Base-by-base conservation (phyloP, 2,113 vertebrate species). In the Trochalopteron elliotii region DNA sequence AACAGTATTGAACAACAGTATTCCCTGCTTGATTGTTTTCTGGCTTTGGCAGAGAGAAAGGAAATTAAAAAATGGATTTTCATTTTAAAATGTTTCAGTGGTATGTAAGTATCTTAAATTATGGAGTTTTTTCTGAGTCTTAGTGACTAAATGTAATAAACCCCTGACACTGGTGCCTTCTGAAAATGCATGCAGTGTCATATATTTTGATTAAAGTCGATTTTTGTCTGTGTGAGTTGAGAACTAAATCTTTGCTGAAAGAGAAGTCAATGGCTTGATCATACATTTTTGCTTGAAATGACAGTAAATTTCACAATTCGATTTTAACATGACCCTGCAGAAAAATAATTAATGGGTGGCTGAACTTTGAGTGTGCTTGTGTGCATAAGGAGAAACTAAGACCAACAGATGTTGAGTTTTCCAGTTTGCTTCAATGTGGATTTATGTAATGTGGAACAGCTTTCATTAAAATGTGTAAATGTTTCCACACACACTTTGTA, bases 11-110 rank as follows among this genome's bases (percentile, higher is more conserved):
- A 90, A 53, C 19, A 53, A 22, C 39, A 61, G 1, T 45, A 69
- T 37, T 71, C 12, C 22, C 6, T 40, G 22, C 44, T 57, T 83
- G 76, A 93, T 88, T 72, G 45, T 80, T 72, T 94, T 76, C 31
- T 91, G 39, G 12, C 35, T 90, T 75, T 76, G 55, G 14, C 39
- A 83, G 53, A 61, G 59, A 91, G 44, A 60, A 93, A 57, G 39
- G 24, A 79, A 88, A 86, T 88, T 61, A 42, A 82, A 83, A 90
- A 93, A 77, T 17, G 53, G 59, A 91, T 91, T 94, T 91, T 90
- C 1, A 72, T 44, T 80, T 87, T 1, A 18, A 81, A 74, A 56
- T 40, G 28, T 50, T 91, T 70, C 15, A 8, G 28, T 49, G 15
- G 37, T 45, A 70, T 23, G 7, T 12, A 61, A 55, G 25, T 68